phyloP scores from a whole-genome alignment of 2,113 vertebrate species.

The Glareola pratincola region DNA sequence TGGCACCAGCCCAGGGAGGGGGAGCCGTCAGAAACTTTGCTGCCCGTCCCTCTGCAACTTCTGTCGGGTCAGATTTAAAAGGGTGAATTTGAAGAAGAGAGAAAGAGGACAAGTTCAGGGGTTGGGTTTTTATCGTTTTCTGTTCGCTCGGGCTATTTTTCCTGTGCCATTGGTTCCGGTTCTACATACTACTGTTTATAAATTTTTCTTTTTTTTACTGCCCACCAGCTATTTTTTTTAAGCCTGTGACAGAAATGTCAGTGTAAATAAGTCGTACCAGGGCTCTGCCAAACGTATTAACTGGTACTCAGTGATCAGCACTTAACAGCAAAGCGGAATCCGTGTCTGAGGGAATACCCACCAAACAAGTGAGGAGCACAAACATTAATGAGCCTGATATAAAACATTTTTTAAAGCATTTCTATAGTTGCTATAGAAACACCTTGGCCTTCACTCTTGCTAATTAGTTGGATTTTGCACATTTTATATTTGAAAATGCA shows the following conservation, averaged over 20 bases:
- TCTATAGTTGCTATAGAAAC: slow-evolving; percentile 87
- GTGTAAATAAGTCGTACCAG: background rate
- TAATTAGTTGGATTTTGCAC: slow-evolving; percentile 88
- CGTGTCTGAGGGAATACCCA: slow-evolving; percentile 68
- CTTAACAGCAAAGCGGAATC: slow-evolving; percentile 60
- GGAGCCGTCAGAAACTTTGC: background rate
- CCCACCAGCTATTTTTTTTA: slow-evolving; percentile 33
- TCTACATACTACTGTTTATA: background rate
- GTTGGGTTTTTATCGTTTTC: background rate
- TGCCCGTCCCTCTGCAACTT: background rate
- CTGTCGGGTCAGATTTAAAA: background rate
- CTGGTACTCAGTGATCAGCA: slow-evolving; percentile 57
- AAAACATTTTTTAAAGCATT: slow-evolving; percentile 79
- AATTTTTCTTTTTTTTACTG: background rate
- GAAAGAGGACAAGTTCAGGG: background rate
- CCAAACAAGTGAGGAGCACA: slow-evolving; percentile 68
- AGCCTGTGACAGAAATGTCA: background rate
- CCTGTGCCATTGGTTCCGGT: background rate
- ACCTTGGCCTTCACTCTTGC: slow-evolving; percentile 84
- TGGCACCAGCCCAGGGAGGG: background rate
- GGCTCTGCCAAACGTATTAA: background rate
- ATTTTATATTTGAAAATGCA: slow-evolving; percentile 94
- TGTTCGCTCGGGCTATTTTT: background rate
- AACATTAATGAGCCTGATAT: slow-evolving; percentile 76
- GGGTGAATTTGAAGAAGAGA: background rate